Conservation (phyloP, 2,888 invertebrate species). For the Drosophila borealis region DNA sequence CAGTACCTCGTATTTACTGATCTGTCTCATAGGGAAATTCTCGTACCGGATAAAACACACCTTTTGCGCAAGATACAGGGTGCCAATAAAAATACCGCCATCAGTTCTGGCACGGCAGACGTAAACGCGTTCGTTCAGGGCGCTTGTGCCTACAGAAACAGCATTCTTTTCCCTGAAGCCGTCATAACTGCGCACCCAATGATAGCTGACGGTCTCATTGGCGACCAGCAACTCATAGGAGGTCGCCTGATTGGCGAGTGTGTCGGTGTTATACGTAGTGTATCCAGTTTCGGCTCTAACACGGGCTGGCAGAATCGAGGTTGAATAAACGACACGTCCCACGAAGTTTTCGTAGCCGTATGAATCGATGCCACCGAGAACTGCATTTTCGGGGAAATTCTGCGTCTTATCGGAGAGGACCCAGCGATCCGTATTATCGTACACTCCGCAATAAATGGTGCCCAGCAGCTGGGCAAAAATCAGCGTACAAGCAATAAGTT, state of each 20-base stretch:
- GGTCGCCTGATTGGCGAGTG: accelerated
- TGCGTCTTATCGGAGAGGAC: constrained; percentile 8
- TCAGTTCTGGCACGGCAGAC: constrained; percentile 31
- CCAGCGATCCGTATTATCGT: constrained; percentile 45
- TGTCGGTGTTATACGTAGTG: constrained; percentile 34
- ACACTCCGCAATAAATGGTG: constrained; percentile 36
- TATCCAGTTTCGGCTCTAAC: constrained; percentile 41
- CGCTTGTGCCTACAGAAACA: constrained; percentile 50
- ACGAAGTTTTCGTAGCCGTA: constrained; percentile 50
- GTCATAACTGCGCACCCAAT: constrained; percentile 28
- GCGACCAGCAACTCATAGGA: constrained; percentile 1
- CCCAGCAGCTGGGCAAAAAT: constrained; percentile 36
- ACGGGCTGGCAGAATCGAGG: constrained; percentile 43
- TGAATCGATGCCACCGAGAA: constrained; percentile 48
- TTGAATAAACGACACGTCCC: constrained; percentile 24
- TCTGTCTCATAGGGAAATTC: constrained; percentile 2
- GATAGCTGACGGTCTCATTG: constrained; percentile 17
- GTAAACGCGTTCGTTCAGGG: constrained; percentile 34
- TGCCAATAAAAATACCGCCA: constrained; percentile 36
- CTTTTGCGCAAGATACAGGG: constrained; percentile 9
- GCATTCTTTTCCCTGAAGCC: constrained; percentile 40
- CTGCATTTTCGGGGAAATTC: constrained; percentile 35
- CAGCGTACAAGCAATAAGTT: background rate
- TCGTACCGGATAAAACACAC: constrained; percentile 31
- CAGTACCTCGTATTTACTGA: constrained; percentile 48